Base-by-base conservation (phyloP, 2,797 vertebrate genomes). In the Corythornis leucogaster region DNA sequence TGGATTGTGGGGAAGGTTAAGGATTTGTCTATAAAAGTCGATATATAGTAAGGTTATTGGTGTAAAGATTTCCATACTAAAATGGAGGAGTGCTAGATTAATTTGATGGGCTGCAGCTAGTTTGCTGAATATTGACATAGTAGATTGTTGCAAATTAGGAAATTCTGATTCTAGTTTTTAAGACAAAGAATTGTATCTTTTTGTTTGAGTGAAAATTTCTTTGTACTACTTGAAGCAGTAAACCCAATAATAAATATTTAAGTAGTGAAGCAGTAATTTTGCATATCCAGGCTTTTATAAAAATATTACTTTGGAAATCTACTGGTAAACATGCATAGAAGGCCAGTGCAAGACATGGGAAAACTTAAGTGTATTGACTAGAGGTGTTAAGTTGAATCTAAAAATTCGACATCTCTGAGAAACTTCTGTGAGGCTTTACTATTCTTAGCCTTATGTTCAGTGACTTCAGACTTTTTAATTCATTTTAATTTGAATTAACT, bases 1-100 rank as follows among this genome's bases (percentile, higher is more conserved):
- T 94, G 83, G 87, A 87, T 61, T 80, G 40, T 92, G 76, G 66
- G 68, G 67, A 94, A 91, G 81, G 93, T 94, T 55, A 95, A 92
- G 79, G 88, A 68, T 93, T 95, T 95, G 75, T 82, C 85, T 55
- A 4, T 96, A 80, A 78, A 93, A 96, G 73, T 89, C 77, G 70
- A 26, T 87, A 58, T 89, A 7, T 78, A 59, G 80, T 71, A 89
- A 57, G 31, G 26, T 83, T 85, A 22, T 55, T 85, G 51, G 28
- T 35, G 6, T 63, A 35, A 87, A 61, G 38, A 63, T 90, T 91
- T 79, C 61, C 1, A 1, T 30, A 31, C n/a, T 85, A 30, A 78
- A 58, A 71, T 38, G 46, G 58, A 45, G 25, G 9, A 48, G 9
- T 20, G 24, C 31, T 63, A 13, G 12, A 38, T 82, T 69, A 58